Evolutionary conservation across 1,140 invertebrate genomes (phyloP), one percentile per base, ranked within the genome.

Genomic region (Diorhabda sublineata): DNA sequence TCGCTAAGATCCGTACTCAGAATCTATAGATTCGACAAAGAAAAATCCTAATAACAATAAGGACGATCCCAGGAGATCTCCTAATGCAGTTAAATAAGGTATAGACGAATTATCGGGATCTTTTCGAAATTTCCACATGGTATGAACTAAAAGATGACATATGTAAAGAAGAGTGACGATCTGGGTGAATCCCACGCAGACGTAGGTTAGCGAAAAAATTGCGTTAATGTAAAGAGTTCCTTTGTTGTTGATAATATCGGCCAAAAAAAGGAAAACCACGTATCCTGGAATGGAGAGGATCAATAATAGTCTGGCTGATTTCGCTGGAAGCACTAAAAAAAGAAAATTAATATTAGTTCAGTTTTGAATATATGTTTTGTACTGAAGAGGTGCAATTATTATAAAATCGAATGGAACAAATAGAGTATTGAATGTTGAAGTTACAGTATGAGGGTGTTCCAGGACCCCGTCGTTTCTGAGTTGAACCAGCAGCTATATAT

Each of bases 21-120:
- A 61, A 26, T 74, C 52, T 11, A 94, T 85, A 2, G 86, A 74
- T 71, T 86, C 87, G 2, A 97, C 86, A 70, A 96, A 88, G 68
- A 90, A 84, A 80, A 97, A 97, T n/a, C 93, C 91, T 3, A 90
- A 74, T 2, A 92, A 90, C 9, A 98, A 83, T 71, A 98, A 87
- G 43, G 90, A 86, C 3, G 95, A 96, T 11, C 97, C 97, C 1
- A 96, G 83, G 3, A 99, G 86, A 83, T 99, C 97, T 11, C 96
- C 97, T 1, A 98, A 77, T 2, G 96, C 94, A 3, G 97, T 98
- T 60, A 98, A 85, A 82, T 97, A 97, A 2, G 97, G 97, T 71
- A 98, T 98, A 11, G 96, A 93, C n/a, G 94, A 94, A 81, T 97
- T 98, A 80, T 98, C 97, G 2, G 97, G 97, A 83, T 98, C 96